Evolutionary conservation across 64 coral and sea anemone species (phyloP).

Genomic region (Montipora efflorescens): DNA sequence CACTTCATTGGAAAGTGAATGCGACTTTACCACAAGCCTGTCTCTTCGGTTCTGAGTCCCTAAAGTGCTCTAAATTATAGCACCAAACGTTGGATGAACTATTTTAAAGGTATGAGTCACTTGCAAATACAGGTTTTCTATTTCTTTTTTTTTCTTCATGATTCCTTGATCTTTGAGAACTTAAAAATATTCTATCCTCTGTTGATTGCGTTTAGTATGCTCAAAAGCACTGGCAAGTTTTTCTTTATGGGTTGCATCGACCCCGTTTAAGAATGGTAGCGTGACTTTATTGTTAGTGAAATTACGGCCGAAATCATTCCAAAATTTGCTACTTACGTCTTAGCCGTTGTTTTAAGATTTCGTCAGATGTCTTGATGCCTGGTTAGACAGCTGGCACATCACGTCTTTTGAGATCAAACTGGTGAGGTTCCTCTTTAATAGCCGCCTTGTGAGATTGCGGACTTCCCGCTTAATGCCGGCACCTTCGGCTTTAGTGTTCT

Average conservation of each 20-base stretch:
- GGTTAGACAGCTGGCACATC: not conserved
- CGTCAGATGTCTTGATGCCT: not conserved
- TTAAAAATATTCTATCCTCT: not conserved
- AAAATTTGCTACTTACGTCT: not conserved
- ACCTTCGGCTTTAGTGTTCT: not conserved
- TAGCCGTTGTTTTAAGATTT: not conserved
- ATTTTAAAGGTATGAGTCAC: too few relatives aligned
- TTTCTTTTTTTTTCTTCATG: not conserved
- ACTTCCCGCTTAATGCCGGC: not conserved
- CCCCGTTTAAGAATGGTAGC: not conserved
- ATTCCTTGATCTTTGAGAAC: not conserved
- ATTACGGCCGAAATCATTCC: not conserved
- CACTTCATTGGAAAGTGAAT: not conserved
- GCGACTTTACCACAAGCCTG: not conserved
- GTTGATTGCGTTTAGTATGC: not conserved
- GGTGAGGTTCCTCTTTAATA: not conserved
- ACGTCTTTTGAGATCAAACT: not conserved
- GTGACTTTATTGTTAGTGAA: not conserved
- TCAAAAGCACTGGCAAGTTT: not conserved
- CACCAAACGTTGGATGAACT: too few relatives aligned
- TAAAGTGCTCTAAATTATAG: not conserved
- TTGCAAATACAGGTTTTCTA: not conserved
- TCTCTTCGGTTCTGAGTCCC: not conserved
- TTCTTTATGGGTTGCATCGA: not conserved
- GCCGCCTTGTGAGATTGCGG: not conserved